A percentile compares a stretch with the other conserved stretches of the same genome.
Evolutionary conservation across 2,113 vertebrate genomes (phyloP).

Genomic region (Scopus umbretta): DNA sequence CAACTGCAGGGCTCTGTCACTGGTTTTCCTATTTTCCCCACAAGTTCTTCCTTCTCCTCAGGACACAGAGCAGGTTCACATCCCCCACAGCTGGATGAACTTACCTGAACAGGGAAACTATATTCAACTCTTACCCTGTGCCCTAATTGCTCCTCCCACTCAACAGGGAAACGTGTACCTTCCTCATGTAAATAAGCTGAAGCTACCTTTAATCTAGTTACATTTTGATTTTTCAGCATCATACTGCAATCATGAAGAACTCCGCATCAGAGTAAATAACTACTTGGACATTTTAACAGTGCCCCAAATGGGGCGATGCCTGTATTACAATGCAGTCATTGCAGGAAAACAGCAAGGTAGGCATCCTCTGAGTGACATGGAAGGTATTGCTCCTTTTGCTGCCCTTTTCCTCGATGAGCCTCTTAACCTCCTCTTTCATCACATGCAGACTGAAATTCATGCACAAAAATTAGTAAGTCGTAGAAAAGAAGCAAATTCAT

Average conservation of each 20-base stretch:
- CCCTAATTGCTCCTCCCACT: not conserved
- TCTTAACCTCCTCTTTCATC: not conserved
- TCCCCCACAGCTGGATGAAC: not conserved
- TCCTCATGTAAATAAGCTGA: not conserved
- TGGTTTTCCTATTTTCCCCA: not conserved
- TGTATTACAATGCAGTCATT: not conserved
- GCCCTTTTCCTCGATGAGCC: not conserved
- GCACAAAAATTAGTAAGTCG: not conserved
- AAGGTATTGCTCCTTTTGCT: not conserved
- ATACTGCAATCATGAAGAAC: not conserved
- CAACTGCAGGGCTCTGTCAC: fast-evolving
- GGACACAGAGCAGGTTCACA: not conserved
- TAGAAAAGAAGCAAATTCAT: not conserved
- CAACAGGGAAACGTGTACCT: not conserved
- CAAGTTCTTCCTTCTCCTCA: not conserved
- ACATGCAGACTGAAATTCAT: not conserved
- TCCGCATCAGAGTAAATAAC: not conserved
- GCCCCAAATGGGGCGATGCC: not conserved
- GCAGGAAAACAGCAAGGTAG: not conserved
- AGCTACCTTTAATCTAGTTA: not conserved
- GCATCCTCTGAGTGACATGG: not conserved
- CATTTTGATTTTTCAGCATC: not conserved
- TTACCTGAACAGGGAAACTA: not conserved
- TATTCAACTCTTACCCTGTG: not conserved
- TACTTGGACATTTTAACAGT: not conserved